Conservation (phyloP, 2,888 invertebrate species). For the Sesamia inferens region DNA sequence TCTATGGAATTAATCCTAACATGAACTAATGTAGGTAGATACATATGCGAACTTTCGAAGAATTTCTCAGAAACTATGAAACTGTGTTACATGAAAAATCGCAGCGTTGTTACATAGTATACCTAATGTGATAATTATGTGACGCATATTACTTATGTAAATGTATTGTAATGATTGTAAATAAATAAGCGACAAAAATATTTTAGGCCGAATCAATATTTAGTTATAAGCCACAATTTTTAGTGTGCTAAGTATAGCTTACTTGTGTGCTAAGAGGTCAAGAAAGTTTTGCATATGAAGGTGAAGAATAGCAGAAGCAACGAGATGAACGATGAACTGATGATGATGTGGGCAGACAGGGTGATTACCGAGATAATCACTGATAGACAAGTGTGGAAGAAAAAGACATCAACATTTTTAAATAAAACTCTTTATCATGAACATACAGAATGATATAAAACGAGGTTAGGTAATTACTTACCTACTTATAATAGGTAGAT, state of each 20-base stretch:
- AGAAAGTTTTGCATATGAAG: too few species aligned
- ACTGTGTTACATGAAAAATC: not conserved
- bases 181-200: slow-evolving; percentile 15
- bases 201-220: slow-evolving; percentile 26
- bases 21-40: not conserved
- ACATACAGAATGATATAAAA: not conserved
- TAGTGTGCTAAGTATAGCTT: not conserved
- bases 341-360: too few species aligned
- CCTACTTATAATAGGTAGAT: not conserved
- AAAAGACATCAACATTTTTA: too few species aligned
- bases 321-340: too few species aligned
- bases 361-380: too few species aligned
- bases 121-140: not conserved
- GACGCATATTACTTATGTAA: slow-evolving; percentile 25
- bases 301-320: too few species aligned
- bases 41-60: not conserved
- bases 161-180: slow-evolving; percentile 23
- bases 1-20: not conserved
- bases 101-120: not conserved
- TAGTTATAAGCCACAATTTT: not conserved
- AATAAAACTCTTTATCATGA: not conserved
- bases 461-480: not conserved
- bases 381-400: too few species aligned
- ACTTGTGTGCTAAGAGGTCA: not conserved
- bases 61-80: not conserved